These are phyloP conservation scores for Delia radicum DNA, from an alignment of 1,140 invertebrate genomes.

Conservation along the genomic window DNA sequence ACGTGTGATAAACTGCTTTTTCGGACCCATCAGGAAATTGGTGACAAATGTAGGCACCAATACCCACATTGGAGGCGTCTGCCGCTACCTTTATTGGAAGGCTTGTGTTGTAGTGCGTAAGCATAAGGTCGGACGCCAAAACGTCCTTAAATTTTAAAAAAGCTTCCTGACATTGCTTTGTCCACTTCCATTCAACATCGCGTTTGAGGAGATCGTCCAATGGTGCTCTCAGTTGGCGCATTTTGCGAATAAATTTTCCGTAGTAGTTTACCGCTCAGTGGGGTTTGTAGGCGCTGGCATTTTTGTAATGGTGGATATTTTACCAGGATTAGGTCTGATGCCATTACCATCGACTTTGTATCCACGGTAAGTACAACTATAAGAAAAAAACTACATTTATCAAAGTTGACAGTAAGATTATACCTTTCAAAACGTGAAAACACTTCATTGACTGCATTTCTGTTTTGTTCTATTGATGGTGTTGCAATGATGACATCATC, in stretches of 20 bases:
- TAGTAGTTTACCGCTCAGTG: slow-evolving; percentile 54
- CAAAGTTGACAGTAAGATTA: not conserved
- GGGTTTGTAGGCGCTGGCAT: slow-evolving; percentile 29
- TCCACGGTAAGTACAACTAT: slow-evolving; percentile 42
- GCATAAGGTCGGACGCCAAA: slow-evolving; percentile 25
- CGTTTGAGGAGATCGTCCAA: slow-evolving; percentile 22
- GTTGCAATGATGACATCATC: not conserved
- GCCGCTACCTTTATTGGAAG: too few relatives aligned
- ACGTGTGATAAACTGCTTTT: slow-evolving; percentile 46
- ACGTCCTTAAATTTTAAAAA: slow-evolving; percentile 26
- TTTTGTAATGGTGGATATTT: slow-evolving; percentile 50
- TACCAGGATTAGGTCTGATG: slow-evolving; percentile 41
- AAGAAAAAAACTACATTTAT: not conserved
- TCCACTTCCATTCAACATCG: slow-evolving; percentile 22
- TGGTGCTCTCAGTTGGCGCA: not conserved
- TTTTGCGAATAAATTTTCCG: slow-evolving; percentile 40
- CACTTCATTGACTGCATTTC: not conserved
- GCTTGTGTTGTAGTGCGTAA: slow-evolving; percentile 32
- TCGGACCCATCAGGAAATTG: slow-evolving; percentile 39
- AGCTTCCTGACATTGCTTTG: slow-evolving; percentile 22
- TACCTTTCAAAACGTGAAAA: not conserved
- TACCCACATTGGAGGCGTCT: too few relatives aligned
- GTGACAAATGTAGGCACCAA: too few relatives aligned
- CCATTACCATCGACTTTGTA: slow-evolving; percentile 48
- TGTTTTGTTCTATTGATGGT: slow-evolving; percentile 43